phyloP scores from a whole-genome alignment of 2,888 invertebrate species.

The Scaptomyza flava region DNA sequence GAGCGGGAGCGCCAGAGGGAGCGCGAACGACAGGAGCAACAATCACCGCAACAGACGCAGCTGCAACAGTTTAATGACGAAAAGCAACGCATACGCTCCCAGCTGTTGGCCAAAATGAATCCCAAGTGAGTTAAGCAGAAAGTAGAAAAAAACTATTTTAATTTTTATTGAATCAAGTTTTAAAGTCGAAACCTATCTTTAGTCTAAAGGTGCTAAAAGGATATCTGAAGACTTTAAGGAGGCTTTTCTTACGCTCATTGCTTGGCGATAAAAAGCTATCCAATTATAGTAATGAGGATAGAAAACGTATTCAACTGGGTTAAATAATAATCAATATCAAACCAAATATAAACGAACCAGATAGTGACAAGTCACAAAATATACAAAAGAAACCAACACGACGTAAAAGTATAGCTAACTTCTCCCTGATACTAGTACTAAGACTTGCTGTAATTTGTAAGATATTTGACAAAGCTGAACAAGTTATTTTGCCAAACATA shows the following conservation, averaged over 20 bases:
- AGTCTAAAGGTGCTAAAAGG: no score
- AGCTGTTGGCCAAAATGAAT: conserved; percentile 84
- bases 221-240: no score
- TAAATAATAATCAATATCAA: conserved; percentile 21
- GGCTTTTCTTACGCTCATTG: no score
- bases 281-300: background rate
- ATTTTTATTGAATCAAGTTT: background rate
- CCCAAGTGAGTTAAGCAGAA: conserved; percentile 80
- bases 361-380: no score
- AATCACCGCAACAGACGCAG: conserved; percentile 44
- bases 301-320: conserved; percentile 3
- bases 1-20: conserved; percentile 91
- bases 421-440: background rate
- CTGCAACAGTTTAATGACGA: conserved; percentile 85
- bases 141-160: background rate
- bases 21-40: conserved; percentile 40
- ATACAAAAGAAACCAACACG: background rate
- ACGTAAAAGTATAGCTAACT: conserved; percentile 15
- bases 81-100: conserved; percentile 84
- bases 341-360: conserved; percentile 1
- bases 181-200: no score
- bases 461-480: background rate
- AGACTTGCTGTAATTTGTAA: background rate
- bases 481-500: background rate
- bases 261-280: no score